Evolutionary conservation across 2,888 invertebrate species (phyloP).

Genomic region (Hirtodrosophila confusa): DNA sequence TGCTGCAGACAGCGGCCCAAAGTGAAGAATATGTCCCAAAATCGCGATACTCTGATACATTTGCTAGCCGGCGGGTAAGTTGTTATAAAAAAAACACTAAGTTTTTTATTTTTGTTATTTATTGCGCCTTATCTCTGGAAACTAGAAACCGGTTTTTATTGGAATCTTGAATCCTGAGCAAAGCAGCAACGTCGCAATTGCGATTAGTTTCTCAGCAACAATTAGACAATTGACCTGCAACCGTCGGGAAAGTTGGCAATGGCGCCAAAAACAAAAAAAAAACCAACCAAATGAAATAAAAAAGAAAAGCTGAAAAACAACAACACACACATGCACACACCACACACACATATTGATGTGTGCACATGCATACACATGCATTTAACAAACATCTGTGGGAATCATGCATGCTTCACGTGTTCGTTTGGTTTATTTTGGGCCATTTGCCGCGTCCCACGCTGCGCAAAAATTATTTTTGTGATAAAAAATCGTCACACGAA

Average conservation of each 20-base stretch:
- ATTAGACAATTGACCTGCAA: conserved; percentile 48
- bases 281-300: conserved; percentile 22
- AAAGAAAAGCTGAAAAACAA: conserved; percentile 28
- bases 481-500: conserved; percentile 45
- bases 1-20: conserved; percentile 1
- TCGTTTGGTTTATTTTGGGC: conserved; percentile 42
- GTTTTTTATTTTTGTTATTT: conserved; percentile 26
- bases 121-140: conserved; percentile 40
- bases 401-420: conserved; percentile 67
- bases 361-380: conserved; percentile 1
- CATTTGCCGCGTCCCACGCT: conserved; percentile 33
- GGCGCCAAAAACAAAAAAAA: conserved; percentile 49
- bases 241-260: conserved; percentile 53
- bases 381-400: conserved; percentile 27
- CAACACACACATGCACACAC: not conserved
- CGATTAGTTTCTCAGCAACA: conserved; percentile 43
- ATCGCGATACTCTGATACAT: conserved; percentile 95
- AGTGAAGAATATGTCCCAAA: conserved; percentile 81
- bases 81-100: conserved; percentile 8
- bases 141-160: conserved; percentile 46
- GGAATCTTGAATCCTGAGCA: conserved; percentile 21
- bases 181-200: conserved; percentile 65
- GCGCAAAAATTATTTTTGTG: conserved; percentile 44
- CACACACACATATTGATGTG: not conserved
- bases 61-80: conserved; percentile 98